Conservation (phyloP, 2,113 vertebrate genomes). For the Rhombomys opimus region DNA sequence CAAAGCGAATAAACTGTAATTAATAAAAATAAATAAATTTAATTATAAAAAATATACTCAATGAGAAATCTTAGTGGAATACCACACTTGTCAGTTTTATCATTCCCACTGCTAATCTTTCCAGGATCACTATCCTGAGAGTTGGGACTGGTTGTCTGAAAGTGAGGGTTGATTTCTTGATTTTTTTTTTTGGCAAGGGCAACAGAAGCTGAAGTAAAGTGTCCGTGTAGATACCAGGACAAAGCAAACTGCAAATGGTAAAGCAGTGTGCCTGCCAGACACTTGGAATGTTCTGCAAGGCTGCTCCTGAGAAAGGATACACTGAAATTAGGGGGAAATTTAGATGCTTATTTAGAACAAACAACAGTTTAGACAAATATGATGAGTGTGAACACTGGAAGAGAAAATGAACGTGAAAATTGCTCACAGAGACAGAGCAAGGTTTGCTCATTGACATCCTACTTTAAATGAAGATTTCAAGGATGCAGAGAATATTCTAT, state of each 20-base stretch:
- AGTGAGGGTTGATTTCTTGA: background rate
- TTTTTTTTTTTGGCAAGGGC: background rate
- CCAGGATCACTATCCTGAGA: background rate
- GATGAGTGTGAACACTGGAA: background rate
- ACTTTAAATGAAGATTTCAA: background rate
- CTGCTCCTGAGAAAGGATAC: background rate
- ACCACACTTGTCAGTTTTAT: background rate
- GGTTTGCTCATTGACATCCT: background rate
- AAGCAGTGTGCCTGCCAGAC: background rate
- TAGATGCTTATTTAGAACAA: background rate
- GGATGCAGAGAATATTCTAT: background rate
- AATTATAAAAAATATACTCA: background rate
- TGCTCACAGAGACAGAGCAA: background rate
- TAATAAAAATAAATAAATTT: too few relatives aligned
- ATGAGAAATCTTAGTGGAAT: background rate
- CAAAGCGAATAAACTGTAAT: too few relatives aligned
- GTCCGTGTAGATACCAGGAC: background rate
- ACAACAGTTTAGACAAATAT: background rate
- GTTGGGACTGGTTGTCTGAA: background rate
- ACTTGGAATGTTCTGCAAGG: background rate
- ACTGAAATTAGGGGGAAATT: background rate
- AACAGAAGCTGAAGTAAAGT: background rate
- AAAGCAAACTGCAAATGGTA: background rate
- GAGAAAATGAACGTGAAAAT: background rate
- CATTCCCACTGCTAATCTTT: constrained; percentile 22